Evolutionary conservation across 2,797 vertebrate genomes (phyloP).

Genomic region (Sparus aurata): DNA sequence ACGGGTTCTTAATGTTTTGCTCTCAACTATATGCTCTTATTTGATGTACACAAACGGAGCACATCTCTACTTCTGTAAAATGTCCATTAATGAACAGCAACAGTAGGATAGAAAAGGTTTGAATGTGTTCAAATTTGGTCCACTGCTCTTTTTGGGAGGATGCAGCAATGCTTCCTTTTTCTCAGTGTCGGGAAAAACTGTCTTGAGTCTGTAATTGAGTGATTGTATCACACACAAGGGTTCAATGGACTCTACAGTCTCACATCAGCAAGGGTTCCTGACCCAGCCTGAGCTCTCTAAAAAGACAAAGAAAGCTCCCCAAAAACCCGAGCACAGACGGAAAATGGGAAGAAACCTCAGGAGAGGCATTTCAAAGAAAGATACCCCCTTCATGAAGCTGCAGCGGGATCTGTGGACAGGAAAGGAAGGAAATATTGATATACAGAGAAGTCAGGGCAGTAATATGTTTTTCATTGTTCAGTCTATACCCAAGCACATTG

Average conservation of each 20-base stretch:
- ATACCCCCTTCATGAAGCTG: not conserved
- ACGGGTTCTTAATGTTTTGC: not conserved
- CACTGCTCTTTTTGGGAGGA: conserved; percentile 7
- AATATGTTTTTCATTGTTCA: conserved; percentile 29
- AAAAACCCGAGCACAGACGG: conserved; percentile 5
- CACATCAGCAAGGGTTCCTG: conserved; percentile 4
- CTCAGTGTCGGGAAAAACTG: not conserved
- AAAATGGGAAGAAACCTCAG: conserved; percentile 14
- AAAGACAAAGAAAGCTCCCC: not conserved
- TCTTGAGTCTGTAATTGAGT: conserved; percentile 25
- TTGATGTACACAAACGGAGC: conserved; percentile 23
- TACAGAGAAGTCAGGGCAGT: conserved; percentile 13
- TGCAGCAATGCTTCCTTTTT: not conserved
- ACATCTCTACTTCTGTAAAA: not conserved
- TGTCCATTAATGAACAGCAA: conserved; percentile 11
- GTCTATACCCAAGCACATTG: conserved; percentile 13
- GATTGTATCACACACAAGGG: conserved; percentile 12
- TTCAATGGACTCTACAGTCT: conserved; percentile 24
- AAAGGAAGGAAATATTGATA: conserved; percentile 21
- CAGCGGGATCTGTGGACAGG: conserved; percentile 3
- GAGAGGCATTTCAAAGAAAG: conserved; percentile 26
- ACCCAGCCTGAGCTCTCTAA: conserved; percentile 3
- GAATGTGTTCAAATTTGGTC: conserved; percentile 14
- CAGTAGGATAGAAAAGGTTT: not conserved
- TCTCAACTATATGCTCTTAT: conserved; percentile 7